Conservation (phyloP, 37 sponge, comb jelly and placozoan genomes). For the Trichoplax adhaerens region DNA sequence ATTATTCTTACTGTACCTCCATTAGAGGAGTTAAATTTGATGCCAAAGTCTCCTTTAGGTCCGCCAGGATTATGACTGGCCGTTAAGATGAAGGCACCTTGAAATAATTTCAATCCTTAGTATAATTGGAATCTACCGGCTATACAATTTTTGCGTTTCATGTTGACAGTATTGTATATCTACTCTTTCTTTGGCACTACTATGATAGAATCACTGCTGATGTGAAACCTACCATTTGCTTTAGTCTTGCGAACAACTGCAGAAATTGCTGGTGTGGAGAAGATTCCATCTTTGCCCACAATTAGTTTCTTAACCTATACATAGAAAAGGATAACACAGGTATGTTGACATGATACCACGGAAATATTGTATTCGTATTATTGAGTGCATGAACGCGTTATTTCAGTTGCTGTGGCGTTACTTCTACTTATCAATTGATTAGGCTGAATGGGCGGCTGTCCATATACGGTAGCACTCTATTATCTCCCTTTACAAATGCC, state of each 20-base stretch:
- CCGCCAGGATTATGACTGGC: slow-evolving; percentile 22
- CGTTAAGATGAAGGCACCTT: slow-evolving; percentile 20
- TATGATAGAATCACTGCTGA: not conserved
- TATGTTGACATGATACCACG: no score
- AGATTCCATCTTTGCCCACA: slow-evolving; percentile 13
- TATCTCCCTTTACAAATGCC: no score
- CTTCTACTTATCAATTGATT: no score
- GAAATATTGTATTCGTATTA: no score
- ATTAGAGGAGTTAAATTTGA: slow-evolving; percentile 15
- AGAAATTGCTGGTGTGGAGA: slow-evolving; percentile 19
- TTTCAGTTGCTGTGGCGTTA: no score
- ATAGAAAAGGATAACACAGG: no score
- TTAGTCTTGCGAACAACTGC: slow-evolving; percentile 9
- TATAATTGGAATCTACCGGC: no score
- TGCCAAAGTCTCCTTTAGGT: slow-evolving; percentile 22
- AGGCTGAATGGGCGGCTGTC: no score
- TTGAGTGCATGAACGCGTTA: no score
- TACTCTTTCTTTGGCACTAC: not conserved
- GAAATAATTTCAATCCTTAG: not conserved
- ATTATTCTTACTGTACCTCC: slow-evolving; percentile 18
- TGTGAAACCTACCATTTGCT: not conserved
- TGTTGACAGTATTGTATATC: not conserved
- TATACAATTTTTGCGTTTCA: no score
- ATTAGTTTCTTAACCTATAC: slow-evolving; percentile 2
- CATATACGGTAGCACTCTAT: no score